Evolutionary conservation across 1,140 invertebrate species (phyloP), one percentile per base, ranked within the genome.

Genomic region (Hycleus phaleratus): DNA sequence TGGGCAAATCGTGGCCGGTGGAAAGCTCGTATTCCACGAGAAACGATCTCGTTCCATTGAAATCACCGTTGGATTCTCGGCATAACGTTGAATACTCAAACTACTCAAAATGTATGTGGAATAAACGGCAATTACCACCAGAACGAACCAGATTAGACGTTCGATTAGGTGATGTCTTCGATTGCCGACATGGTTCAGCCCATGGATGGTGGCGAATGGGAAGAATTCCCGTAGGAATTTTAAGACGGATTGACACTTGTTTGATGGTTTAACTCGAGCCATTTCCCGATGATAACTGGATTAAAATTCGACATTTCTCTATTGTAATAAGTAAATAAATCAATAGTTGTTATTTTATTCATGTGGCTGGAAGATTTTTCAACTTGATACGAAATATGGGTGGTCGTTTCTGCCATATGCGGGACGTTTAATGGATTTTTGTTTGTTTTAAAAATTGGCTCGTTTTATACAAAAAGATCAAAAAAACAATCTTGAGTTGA

Each of bases 11-110:
- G 83, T 82, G 4, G 82, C 74, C 9, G 80, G 76, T 0, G 84
- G 84, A 62, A 86, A 85, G 3, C 82, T 81, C 0, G 85, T 86
- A 56, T 85, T 85, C 85, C 85, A 87, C 0, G 81, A 77, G 60
- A 81, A 80, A 71, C 84, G 81, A 65, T 86, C 82, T 0, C 84
- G 74, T 71, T 87, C 84, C 82, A 86, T 84, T 2, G 85, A 85
- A 38, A 86, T 82, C 4, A 86, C 84, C 12, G 83, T 85, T 0
- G 85, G 84, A 10, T 83, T 85, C 25, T 79, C 80, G 64, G 81
- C 78, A 62, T 84, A 86, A n/a, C 84, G 75, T 3, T 73, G 62
- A 79, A 83, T 82, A 3, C 83, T 85, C 4, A 77, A 73, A 24
- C 72, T 67, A 49, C 82, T 83, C 12, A 85, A 65, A 49, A 76